Evolutionary conservation across 2,888 invertebrate species (phyloP).

Genomic region (Coleophora deauratella): DNA sequence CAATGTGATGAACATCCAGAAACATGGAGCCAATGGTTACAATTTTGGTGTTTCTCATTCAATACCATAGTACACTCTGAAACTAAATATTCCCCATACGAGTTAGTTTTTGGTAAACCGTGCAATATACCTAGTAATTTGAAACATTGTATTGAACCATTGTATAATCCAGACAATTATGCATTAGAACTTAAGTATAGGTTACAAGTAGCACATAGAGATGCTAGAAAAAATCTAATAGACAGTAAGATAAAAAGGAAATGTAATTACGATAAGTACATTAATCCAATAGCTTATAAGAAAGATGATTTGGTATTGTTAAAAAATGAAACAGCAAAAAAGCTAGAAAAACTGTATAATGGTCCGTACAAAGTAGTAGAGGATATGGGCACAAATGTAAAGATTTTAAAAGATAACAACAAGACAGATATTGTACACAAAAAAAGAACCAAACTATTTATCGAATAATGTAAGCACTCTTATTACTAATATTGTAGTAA

Average conservation of each 20-base stretch:
- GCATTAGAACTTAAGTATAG: constrained; percentile 3
- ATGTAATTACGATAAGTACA: not conserved
- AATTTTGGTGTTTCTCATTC: constrained; percentile 3
- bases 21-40: constrained; percentile 1
- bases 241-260: not conserved
- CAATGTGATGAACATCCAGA: not conserved
- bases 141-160: not conserved
- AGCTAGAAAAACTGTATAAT: not conserved
- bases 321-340: constrained; percentile 1
- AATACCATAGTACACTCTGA: constrained; percentile 2
- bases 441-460: not conserved
- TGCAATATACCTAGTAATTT: not conserved
- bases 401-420: not conserved
- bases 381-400: not conserved
- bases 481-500: no score
- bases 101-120: constrained; percentile 2
- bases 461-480: no score
- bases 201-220: not conserved
- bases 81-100: not conserved
- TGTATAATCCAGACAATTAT: constrained; percentile 5
- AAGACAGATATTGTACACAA: not conserved
- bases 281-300: not conserved
- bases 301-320: no score
- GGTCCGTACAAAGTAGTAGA: constrained; percentile 1
- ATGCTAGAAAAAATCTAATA: constrained; percentile 1